Evolutionary conservation across 2,113 vertebrate genomes (phyloP).

Genomic region (Diphyllodes magnificus): DNA sequence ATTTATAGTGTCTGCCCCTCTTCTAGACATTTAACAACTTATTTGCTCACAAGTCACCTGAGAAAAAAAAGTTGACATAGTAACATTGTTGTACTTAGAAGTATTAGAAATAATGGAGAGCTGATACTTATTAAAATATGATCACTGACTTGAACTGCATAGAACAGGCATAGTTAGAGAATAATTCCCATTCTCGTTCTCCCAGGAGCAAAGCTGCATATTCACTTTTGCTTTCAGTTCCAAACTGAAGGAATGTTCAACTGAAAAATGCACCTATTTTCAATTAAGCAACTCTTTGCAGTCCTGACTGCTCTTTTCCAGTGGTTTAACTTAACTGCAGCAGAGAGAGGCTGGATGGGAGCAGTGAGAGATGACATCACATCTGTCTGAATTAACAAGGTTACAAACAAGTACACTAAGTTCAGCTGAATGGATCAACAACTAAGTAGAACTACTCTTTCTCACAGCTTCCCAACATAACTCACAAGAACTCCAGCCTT

Average conservation of each 20-base stretch:
- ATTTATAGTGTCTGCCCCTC: neutral
- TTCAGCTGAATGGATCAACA: neutral
- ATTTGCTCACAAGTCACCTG: neutral
- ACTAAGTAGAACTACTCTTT: neutral
- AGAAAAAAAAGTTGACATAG: neutral
- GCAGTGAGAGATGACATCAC: neutral
- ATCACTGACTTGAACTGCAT: neutral
- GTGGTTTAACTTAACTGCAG: neutral
- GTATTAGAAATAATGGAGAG: neutral
- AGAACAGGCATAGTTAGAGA: neutral
- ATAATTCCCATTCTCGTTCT: neutral
- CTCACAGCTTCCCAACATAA: neutral
- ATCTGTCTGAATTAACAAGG: neutral
- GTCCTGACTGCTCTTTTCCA: neutral
- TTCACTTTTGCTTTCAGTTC: neutral
- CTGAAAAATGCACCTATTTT: neutral
- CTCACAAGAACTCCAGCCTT: neutral
- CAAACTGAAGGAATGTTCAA: neutral
- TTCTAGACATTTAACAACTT: neutral
- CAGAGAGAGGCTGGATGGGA: neutral
- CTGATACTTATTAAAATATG: neutral
- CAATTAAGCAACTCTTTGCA: neutral
- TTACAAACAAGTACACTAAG: neutral
- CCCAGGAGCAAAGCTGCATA: neutral
- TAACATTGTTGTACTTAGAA: neutral